Percentiles rank a stretch among this genome's conserved stretches.
These are phyloP conservation scores for Halcyon smyrnensis DNA, from an alignment of 2,797 vertebrate genomes.

Conservation along the genomic window DNA sequence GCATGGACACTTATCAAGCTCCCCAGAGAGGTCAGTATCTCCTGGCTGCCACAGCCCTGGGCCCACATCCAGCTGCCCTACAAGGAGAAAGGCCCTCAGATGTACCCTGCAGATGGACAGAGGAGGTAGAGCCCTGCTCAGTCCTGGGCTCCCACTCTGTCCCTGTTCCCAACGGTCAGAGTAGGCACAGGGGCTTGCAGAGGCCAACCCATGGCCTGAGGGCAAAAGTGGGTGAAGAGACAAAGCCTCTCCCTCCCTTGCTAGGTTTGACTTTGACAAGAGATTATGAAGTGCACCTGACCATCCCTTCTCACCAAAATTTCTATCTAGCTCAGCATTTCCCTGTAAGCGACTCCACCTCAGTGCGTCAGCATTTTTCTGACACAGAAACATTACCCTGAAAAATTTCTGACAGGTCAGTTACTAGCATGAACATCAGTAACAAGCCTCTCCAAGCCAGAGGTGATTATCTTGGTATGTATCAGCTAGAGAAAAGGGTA, in stretches of 20 bases:
- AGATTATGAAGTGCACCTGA: neutral
- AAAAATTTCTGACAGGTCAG: neutral
- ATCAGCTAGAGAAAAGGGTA: neutral
- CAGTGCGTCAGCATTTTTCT: neutral
- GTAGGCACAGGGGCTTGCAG: neutral
- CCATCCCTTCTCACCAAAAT: neutral
- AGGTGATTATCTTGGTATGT: neutral
- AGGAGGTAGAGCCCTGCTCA: neutral
- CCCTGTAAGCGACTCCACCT: neutral
- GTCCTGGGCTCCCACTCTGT: fast-evolving
- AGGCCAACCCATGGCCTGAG: neutral
- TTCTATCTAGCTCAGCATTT: neutral
- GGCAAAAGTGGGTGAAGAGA: neutral
- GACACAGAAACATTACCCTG: neutral
- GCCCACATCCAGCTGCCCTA: neutral
- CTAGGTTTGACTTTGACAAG: neutral
- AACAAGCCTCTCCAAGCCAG: neutral
- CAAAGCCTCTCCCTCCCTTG: neutral
- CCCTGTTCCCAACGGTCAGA: neutral
- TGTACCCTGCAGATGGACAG: fast-evolving
- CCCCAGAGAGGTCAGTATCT: neutral
- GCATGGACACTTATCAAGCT: fast-evolving
- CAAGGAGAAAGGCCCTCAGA: neutral
- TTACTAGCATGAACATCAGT: neutral
- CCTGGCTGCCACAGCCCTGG: fast-evolving